Evolutionary conservation across 2,797 vertebrate species (phyloP), one percentile per base, ranked within the genome.

Genomic region (Leuciscus waleckii): DNA sequence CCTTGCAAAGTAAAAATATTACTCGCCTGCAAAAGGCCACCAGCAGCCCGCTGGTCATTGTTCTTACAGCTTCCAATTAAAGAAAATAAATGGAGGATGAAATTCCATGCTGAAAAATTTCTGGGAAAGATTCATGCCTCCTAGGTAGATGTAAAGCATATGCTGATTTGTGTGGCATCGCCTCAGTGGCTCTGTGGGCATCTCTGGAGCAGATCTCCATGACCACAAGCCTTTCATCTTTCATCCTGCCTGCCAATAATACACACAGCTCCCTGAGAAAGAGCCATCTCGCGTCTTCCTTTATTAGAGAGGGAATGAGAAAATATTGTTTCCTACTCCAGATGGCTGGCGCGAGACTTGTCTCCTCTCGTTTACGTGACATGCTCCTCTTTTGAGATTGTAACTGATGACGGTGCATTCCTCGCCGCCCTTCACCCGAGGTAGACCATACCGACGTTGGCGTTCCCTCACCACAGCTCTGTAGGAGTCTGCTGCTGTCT

Each of bases 261-360:
- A 83, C 77, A 67, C 49, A 63, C 81, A 51, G 39, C 43, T 73
- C 49, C 76, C 75, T 68, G 84, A 29, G 23, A 85, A 65, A 85
- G 82, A 79, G 76, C 76, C 54, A 82, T 77, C 63, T 80, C 4
- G 10, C 2, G 56, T 88, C 83, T 58, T 76, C 81, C 85, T 87
- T 88, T 88, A 89, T 88, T 89, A 87, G 70, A 51, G 74, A 16
- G 43, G 32, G 82, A 87, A 86, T 79, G 88, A 86, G 87, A 83
- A 88, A 88, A 84, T 86, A 86, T 89, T 86, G 85, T 87, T 89
- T 88, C 84, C 75, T 82, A 79, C 56, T 77, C 79, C 90, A 89
- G 87, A 87, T 87, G 89, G 87, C 70, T 81, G 83, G 75, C 29
- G 69, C 77, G 73, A 87, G 69, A 63, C 88, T 82, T 87, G 88